Percentiles rank a stretch among this genome's conserved stretches.
phyloP scores from a whole-genome alignment of 1,140 invertebrate species.

The Sarcophaga peregrina region DNA sequence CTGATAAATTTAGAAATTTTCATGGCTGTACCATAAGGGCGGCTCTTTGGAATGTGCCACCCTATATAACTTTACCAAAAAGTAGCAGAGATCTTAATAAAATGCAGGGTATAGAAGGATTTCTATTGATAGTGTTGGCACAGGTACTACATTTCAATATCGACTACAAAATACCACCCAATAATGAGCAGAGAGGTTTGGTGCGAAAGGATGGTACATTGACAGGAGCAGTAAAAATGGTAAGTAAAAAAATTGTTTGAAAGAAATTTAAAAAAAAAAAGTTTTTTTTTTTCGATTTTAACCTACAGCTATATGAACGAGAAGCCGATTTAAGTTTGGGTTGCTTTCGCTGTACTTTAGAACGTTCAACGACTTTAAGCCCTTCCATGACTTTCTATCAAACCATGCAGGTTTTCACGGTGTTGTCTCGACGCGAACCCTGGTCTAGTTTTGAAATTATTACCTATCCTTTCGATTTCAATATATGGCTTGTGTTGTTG shows the following conservation, averaged over 20 bases:
- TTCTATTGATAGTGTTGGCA: slow-evolving; percentile 50
- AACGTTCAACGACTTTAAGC: slow-evolving; percentile 22
- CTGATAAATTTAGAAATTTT: slow-evolving; percentile 55
- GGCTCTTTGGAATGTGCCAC: slow-evolving; percentile 52
- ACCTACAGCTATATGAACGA: slow-evolving; percentile 31
- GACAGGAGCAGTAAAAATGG: slow-evolving; percentile 50
- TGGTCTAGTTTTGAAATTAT: slow-evolving; percentile 31
- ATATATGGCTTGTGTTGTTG: slow-evolving; percentile 29
- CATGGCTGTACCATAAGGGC: slow-evolving; percentile 52
- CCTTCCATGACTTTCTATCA: slow-evolving; percentile 34
- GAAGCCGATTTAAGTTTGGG: slow-evolving; percentile 35
- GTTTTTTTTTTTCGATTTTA: background rate
- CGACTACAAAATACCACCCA: slow-evolving; percentile 34
- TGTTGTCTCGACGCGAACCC: background rate
- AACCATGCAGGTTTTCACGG: slow-evolving; percentile 20
- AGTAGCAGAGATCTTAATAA: background rate
- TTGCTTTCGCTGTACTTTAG: slow-evolving; percentile 29
- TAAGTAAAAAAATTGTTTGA: slow-evolving; percentile 19
- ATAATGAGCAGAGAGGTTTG: slow-evolving; percentile 32
- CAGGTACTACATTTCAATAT: slow-evolving; percentile 26
- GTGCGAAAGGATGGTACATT: slow-evolving; percentile 49
- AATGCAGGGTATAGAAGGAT: slow-evolving; percentile 52
- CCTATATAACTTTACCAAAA: slow-evolving; percentile 48
- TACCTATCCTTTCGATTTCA: slow-evolving; percentile 39
- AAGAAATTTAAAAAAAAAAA: background rate